Evolutionary conservation across 2,797 vertebrate species (phyloP), one percentile per base, ranked within the genome.

Genomic region (Thunnus albacares): DNA sequence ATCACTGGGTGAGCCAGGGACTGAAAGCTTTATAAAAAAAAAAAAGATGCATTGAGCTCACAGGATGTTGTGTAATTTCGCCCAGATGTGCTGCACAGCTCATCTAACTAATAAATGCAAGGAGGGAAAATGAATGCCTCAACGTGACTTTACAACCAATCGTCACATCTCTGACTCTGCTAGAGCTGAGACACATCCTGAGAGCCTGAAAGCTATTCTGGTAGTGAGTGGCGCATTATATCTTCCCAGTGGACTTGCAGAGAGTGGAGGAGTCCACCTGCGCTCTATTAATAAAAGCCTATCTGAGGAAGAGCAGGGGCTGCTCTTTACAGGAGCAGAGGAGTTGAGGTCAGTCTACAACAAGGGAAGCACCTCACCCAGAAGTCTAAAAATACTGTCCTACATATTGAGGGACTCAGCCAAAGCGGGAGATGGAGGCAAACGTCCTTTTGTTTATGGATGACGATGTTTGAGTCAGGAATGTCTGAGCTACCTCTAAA

Each of bases 341-440:
- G 69, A 79, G 82, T 49, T 45, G 73, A 88, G 89, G 86, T 92
- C 84, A 90, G 86, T 69, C 75, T 18, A 85, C 47, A 47, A 83
- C 77, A 6, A 87, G 83, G 89, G 81, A 90, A 88, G 83, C 83
- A 85, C 86, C 79, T 88, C 81, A 73, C 78, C 82, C 71, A 81
- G 58, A 66, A 67, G 76, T 90, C 94, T 95, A 95, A 93, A 95
- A 95, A 95, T 95, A 95, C 78, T 82, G 91, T 92, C 91, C 92
- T 93, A 95, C 85, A 93, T 95, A 91, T 86, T 79, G 77, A 60
- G 76, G 10, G 80, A 75, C 63, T 47, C 26, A 43, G 59, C 64
- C 56, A 28, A 15, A 35, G 61, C 66, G 51, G 55, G 28, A 56
- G 52, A 55, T 33, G 33, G 26, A 62, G 56, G 33, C 26, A 33